Percentiles rank a stretch among this genome's conserved stretches.
These are phyloP conservation scores for Aplochiton taeniatus DNA, from an alignment of 2,797 vertebrate genomes.

Conservation along the genomic window DNA sequence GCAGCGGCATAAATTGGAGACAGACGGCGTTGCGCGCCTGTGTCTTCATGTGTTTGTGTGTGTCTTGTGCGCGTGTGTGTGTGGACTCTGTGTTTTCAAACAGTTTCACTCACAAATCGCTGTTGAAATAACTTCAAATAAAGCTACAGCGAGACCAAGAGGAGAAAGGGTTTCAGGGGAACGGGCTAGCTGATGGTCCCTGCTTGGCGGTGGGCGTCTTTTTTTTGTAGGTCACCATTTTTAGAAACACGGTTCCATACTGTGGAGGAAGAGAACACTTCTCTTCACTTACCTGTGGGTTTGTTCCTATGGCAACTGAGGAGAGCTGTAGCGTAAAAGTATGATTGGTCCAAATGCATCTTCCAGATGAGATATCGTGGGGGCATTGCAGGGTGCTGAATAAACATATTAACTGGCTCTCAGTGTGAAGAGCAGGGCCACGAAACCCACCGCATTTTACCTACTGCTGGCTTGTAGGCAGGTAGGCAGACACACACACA, in stretches of 20 bases:
- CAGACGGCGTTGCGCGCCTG: not conserved
- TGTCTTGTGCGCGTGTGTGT: not conserved
- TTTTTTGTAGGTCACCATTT: conserved; percentile 73
- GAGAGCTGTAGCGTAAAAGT: conserved; percentile 57
- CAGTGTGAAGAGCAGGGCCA: too few species aligned
- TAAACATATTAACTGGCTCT: too few species aligned
- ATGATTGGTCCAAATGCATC: conserved; percentile 61
- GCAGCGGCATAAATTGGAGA: too few species aligned
- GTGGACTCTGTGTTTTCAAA: not conserved
- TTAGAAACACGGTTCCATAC: conserved; percentile 65
- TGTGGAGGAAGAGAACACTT: conserved; percentile 65
- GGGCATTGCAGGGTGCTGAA: not conserved
- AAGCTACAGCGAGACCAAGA: not conserved
- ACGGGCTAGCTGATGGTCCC: conserved; percentile 42
- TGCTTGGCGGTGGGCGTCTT: conserved; percentile 52
- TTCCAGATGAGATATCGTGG: not conserved
- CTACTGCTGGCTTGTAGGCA: conserved; percentile 5
- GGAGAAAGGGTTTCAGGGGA: conserved; percentile 17
- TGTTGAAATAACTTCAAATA: not conserved
- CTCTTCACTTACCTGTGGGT: conserved; percentile 74
- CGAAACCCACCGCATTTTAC: too few species aligned
- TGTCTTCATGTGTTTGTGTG: not conserved
- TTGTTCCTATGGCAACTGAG: conserved; percentile 73
- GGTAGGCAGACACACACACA: conserved; percentile 21
- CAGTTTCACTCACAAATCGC: not conserved